These are phyloP conservation scores for Myrmecophaga tridactyla DNA, from an alignment of 2,113 vertebrate species.

Conservation along the genomic window DNA sequence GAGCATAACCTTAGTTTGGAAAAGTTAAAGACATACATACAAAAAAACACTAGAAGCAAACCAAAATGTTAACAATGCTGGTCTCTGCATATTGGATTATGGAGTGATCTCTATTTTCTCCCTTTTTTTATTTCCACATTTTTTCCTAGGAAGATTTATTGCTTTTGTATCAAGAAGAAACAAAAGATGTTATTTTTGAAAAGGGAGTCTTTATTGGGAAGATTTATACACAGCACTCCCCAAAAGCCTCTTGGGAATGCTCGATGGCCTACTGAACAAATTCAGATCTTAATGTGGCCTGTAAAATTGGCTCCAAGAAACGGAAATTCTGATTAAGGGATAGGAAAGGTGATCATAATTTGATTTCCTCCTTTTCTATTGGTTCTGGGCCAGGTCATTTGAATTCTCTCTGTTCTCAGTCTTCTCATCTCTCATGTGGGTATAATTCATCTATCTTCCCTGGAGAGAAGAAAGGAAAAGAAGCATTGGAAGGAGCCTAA, in stretches of 20 bases:
- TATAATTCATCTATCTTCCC: neutral
- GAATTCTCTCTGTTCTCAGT: neutral
- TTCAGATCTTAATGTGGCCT: neutral
- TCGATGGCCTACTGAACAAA: neutral
- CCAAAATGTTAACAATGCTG: neutral
- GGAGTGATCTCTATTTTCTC: conserved; percentile 19
- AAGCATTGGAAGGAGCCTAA: neutral
- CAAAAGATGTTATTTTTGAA: conserved; percentile 40
- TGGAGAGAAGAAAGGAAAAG: neutral
- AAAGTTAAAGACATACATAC: conserved; percentile 30
- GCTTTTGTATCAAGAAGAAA: conserved; percentile 49
- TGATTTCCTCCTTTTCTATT: neutral
- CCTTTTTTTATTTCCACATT: conserved; percentile 10
- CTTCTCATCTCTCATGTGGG: neutral
- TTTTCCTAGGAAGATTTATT: conserved; percentile 41
- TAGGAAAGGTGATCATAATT: neutral
- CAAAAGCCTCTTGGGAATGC: neutral
- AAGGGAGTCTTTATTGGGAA: neutral
- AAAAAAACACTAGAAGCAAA: conserved; percentile 15
- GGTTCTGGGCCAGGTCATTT: neutral
- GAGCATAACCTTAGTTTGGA: neutral
- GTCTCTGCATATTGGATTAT: conserved; percentile 32
- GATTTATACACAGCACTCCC: conserved; percentile 23
- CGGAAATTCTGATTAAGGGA: neutral
- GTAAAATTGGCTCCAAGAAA: neutral